Evolutionary conservation across 2,888 invertebrate genomes (phyloP), one percentile per base, ranked within the genome.

Genomic region (Drosophila atroscutellata): DNA sequence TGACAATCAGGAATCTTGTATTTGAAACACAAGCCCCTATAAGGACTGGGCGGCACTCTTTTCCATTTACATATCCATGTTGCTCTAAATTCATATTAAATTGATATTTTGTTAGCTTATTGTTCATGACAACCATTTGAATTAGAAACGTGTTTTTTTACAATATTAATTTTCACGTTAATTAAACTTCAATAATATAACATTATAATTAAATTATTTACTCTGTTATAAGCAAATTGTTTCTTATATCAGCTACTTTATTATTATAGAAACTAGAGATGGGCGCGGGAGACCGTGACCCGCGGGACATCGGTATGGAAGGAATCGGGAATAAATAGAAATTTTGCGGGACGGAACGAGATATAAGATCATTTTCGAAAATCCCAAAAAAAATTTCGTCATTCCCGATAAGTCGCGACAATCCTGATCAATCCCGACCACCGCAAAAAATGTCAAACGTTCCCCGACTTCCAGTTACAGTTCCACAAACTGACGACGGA

Each of bases 1-100:
- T 45, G 39, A 54, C 51, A 37, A 47, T 24, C n/a, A 26, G 24
- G 39, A 61, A 56, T 51, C 34, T 59, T 42, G 34, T 9, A 20
- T 39, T 28, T 15, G 45, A 45, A 24, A 24, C 15, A 45, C 1
- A 45, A 26, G 26, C 24, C 8, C 26, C 24, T 15, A 8, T 8
- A 24, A 24, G 45, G 24, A 32, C 3, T 13, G 32, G 7, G 7
- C 3, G 34, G 13, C 8, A 45, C 45, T 13, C 7, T 45, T 20
- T n/a, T 50, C n/a, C 28, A 3, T 30, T n/a, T n/a, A 15, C 18
- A 3, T 7, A 30, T 50, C 3, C 11, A 30, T 28, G 13, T 50
- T 28, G 3, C 18, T 28, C 5, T 49, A 9, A 11, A 49, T 49
- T 28, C 15, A 0, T 5, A 49, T 28, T 28, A 6, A 28, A 26